Evolutionary conservation across 2,797 vertebrate species (phyloP).

Genomic region (Apodemus agrarius): DNA sequence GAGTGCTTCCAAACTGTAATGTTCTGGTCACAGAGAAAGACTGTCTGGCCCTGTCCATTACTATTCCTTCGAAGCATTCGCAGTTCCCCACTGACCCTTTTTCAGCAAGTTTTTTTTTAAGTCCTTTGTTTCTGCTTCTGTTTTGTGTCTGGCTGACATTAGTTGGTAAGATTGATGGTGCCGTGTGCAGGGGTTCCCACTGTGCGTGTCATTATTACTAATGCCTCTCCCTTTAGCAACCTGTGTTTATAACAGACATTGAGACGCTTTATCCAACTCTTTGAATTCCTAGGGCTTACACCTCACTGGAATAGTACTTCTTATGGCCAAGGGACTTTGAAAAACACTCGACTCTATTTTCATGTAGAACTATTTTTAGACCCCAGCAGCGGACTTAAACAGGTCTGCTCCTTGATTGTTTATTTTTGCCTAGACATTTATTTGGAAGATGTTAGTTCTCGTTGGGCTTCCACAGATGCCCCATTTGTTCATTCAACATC

Average conservation of each 20-base stretch:
- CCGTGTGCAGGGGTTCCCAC: constrained; percentile 76
- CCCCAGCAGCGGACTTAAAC: constrained; percentile 80
- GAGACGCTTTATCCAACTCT: constrained; percentile 83
- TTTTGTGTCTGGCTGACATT: constrained; percentile 75
- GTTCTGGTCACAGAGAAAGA: constrained; percentile 59
- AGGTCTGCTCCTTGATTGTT: constrained; percentile 84
- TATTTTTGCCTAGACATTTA: constrained; percentile 88
- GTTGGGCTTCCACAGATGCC: constrained; percentile 85
- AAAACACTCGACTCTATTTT: constrained; percentile 87
- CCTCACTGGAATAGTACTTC: constrained; percentile 86
- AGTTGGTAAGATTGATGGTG: constrained; percentile 68
- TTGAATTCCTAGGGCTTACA: constrained; percentile 87
- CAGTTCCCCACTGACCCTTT: constrained; percentile 51
- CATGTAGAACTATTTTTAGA: constrained; percentile 88
- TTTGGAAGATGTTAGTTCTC: constrained; percentile 87
- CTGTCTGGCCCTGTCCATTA: constrained; percentile 28
- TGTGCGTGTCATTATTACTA: constrained; percentile 71
- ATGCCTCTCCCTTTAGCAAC: constrained; percentile 80
- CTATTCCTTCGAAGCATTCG: constrained; percentile 39
- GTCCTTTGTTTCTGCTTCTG: constrained; percentile 67
- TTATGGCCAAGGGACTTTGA: constrained; percentile 87
- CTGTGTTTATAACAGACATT: constrained; percentile 85
- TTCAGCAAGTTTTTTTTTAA: constrained; percentile 57
- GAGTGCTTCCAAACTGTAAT: constrained; percentile 64
- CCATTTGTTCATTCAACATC: constrained; percentile 87